Conservation (phyloP, 1,140 invertebrate species). For the Epicauta chinensis region DNA sequence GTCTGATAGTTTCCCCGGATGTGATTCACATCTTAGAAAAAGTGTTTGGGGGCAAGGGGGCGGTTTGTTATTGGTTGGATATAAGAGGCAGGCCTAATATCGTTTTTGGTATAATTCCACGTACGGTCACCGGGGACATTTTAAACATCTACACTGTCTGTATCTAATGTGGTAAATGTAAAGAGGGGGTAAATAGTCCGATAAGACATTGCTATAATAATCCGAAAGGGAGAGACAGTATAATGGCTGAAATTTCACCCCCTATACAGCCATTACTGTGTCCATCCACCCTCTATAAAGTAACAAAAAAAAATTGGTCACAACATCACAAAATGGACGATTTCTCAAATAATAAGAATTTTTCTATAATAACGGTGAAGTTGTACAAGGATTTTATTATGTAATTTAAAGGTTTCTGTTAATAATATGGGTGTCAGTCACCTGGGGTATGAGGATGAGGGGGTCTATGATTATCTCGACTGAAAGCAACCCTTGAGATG, state of each 20-base stretch:
- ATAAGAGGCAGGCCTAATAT: not conserved
- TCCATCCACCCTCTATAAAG: too few species aligned
- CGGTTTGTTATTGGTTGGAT: not conserved
- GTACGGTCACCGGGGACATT: conserved; percentile 15
- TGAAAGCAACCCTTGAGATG: conserved; percentile 1
- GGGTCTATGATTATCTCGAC: too few species aligned
- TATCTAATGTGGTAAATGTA: conserved; percentile 12
- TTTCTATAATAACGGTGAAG: too few species aligned
- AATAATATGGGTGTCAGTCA: too few species aligned
- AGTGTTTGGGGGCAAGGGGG: conserved; percentile 7
- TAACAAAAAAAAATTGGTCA: too few species aligned
- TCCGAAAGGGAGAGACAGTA: not conserved
- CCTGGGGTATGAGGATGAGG: too few species aligned
- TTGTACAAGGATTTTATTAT: too few species aligned
- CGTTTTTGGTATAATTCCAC: conserved; percentile 7
- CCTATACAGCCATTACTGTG: not conserved
- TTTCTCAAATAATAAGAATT: too few species aligned
- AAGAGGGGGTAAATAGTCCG: too few species aligned
- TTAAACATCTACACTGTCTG: conserved; percentile 5
- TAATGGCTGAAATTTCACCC: conserved; percentile 13
- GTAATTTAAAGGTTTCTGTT: too few species aligned
- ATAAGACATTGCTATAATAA: conserved; percentile 10
- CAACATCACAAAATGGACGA: too few species aligned
- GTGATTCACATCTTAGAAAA: conserved; percentile 14
- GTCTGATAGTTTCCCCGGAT: conserved; percentile 9